These are phyloP conservation scores for Batillaria attramentaria DNA, from an alignment of 1,140 invertebrate genomes.

Conservation along the genomic window DNA sequence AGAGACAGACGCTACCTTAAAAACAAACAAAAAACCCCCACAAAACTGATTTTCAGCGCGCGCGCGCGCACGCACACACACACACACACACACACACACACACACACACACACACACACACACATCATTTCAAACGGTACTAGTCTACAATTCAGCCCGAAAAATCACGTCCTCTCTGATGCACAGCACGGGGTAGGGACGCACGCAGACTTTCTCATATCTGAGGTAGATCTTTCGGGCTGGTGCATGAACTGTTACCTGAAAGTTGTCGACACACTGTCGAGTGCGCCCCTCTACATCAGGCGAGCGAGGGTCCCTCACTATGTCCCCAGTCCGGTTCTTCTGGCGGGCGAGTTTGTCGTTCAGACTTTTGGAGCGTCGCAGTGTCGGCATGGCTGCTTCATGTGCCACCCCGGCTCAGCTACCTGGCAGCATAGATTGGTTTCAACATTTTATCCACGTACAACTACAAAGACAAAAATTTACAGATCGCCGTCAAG, in stretches of 20 bases:
- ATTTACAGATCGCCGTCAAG: no score
- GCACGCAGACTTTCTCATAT: not conserved
- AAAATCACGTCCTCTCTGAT: not conserved
- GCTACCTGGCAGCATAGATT: no score
- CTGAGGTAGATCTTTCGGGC: no score
- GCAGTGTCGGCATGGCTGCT: slow-evolving; percentile 26
- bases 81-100: not conserved
- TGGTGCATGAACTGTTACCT: no score
- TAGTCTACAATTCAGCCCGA: no score
- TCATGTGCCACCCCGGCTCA: no score
- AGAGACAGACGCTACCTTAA: no score
- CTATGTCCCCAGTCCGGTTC: slow-evolving; percentile 17
- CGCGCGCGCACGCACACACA: not conserved
- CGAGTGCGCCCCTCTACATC: slow-evolving; percentile 28
- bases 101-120: slow-evolving; percentile 8
- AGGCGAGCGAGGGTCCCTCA: slow-evolving; percentile 20
- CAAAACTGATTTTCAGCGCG: no score
- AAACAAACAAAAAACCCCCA: no score
- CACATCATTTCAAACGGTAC: no score
- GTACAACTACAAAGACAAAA: no score
- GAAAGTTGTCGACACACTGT: slow-evolving; percentile 32
- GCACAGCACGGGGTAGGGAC: not conserved
- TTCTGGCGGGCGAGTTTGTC: slow-evolving; percentile 30
- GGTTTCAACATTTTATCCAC: no score
- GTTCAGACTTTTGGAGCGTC: slow-evolving; percentile 31